Conservation (phyloP, 2,113 vertebrate genomes). For the Pipra filicauda region DNA sequence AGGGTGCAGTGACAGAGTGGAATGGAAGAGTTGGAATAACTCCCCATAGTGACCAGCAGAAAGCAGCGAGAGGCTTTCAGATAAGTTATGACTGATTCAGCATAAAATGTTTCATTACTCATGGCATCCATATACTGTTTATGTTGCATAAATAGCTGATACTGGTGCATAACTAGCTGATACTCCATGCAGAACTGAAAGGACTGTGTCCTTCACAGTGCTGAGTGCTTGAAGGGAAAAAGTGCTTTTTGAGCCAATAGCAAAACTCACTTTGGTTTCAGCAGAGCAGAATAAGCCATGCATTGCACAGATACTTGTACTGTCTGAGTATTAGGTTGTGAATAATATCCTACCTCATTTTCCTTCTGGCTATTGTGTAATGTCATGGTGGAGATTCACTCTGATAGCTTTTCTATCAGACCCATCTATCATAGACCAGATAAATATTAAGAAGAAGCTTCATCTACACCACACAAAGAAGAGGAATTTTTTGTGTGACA, state of each 20-base stretch:
- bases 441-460: neutral
- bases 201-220: neutral
- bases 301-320: neutral
- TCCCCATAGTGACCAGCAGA: neutral
- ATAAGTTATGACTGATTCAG: neutral
- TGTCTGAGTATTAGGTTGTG: neutral
- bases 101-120: neutral
- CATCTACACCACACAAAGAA: neutral
- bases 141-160: neutral
- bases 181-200: neutral
- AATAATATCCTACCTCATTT: neutral
- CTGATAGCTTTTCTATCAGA: neutral
- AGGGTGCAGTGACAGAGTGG: neutral
- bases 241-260: neutral
- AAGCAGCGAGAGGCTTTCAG: slow-evolving; percentile 7
- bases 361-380: neutral
- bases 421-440: neutral
- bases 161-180: neutral
- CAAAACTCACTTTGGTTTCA: neutral
- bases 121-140: neutral
- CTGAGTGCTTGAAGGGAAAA: neutral
- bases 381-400: neutral
- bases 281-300: neutral
- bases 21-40: neutral
- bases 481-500: neutral